phyloP scores from a whole-genome alignment of 2,888 invertebrate genomes.

The Cerastoderma edule region DNA sequence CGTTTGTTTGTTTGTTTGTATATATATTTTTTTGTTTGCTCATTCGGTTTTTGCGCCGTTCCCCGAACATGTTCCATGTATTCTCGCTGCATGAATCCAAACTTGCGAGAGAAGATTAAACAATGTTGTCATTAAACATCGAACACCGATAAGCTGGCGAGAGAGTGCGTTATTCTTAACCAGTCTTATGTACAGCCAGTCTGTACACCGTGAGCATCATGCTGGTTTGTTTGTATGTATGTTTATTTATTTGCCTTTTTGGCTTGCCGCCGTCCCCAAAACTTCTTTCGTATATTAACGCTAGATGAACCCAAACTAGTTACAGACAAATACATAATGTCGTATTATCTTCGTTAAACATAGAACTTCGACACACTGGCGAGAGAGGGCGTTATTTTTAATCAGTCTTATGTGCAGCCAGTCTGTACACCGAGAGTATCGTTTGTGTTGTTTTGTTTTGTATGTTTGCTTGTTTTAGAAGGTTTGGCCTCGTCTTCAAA shows the following conservation, averaged over 20 bases:
- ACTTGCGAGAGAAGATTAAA: no score
- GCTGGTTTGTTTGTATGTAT: neutral
- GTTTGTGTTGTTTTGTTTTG: no score
- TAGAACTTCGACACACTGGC: constrained; percentile 82
- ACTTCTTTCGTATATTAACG: no score
- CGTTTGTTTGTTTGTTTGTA: neutral
- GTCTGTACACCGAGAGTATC: neutral
- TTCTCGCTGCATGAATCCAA: no score
- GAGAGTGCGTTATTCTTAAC: constrained; percentile 79
- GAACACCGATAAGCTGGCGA: constrained; percentile 82
- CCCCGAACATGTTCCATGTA: constrained; percentile 80
- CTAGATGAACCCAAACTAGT: no score
- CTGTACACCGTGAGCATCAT: constrained; percentile 45
- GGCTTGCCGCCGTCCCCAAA: no score
- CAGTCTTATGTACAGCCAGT: constrained; percentile 83
- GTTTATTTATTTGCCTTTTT: neutral
- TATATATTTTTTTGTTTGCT: constrained; percentile 69
- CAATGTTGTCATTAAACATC: no score
- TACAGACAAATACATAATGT: no score
- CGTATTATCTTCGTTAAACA: no score
- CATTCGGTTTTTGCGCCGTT: constrained; percentile 84
- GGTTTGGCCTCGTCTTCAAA: neutral
- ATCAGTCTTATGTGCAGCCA: constrained; percentile 11
- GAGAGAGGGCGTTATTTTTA: constrained; percentile 6
- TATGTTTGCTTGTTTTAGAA: neutral